phyloP scores from a whole-genome alignment of 2,888 invertebrate genomes.

The Spisula solida region DNA sequence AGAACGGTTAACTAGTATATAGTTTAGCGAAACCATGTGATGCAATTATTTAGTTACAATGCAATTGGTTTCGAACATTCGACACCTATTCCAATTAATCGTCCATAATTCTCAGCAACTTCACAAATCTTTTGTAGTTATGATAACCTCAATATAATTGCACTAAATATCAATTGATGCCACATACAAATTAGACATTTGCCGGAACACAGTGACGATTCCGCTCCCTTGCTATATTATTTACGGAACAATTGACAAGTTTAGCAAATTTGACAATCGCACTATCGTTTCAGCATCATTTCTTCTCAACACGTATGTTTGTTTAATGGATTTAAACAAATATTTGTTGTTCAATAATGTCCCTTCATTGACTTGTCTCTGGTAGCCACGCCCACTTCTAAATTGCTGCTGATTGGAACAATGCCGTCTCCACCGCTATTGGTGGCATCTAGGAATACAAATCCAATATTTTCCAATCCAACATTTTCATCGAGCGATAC shows the following conservation, averaged over 20 bases:
- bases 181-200: slow-evolving; percentile 4
- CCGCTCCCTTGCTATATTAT: neutral
- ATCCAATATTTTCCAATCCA: slow-evolving; percentile 54
- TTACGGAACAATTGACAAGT: neutral
- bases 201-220: neutral
- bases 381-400: slow-evolving; percentile 59
- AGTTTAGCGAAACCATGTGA: neutral
- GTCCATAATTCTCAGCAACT: neutral
- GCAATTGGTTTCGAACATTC: neutral
- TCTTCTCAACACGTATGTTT: slow-evolving; percentile 58
- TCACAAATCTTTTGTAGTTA: neutral
- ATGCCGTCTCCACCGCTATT: slow-evolving; percentile 46
- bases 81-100: slow-evolving; percentile 7
- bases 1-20: neutral
- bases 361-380: slow-evolving; percentile 41
- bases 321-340: slow-evolving; percentile 59
- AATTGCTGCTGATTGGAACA: slow-evolving; percentile 62
- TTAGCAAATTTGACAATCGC: slow-evolving; percentile 23
- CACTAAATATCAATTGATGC: slow-evolving; percentile 3
- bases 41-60: neutral
- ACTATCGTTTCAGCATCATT: neutral
- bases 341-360: slow-evolving; percentile 62
- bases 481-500: neutral
- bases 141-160: neutral
- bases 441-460: slow-evolving; percentile 35